Evolutionary conservation across 1,140 invertebrate genomes (phyloP), one percentile per base, ranked within the genome.

Genomic region (Drosophila novamexicana): DNA sequence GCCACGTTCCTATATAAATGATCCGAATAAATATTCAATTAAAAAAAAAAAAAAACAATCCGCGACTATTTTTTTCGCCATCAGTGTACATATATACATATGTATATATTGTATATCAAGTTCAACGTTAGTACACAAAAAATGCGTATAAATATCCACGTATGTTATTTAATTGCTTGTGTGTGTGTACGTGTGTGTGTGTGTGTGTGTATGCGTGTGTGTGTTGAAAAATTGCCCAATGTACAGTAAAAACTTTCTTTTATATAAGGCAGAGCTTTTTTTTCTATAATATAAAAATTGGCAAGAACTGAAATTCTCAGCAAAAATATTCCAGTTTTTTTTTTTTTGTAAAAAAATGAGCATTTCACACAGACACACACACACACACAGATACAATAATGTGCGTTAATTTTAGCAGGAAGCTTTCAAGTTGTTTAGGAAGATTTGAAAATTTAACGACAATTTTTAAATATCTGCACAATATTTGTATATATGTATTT

Each of bases 131-230:
- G 40, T 61, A 73, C 64, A 68, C 70, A 73, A 68, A 73, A 71
- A 72, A 72, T 72, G 63, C 42, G 57, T 68, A 77, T 63, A 77
- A 69, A 74, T 77, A 61, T 68, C 18, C 39, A 56, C n/a, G 52
- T 39, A 59, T 40, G 22, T 52, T 34, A 16, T 6, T 32, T 14
- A 36, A 36, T 32, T 34, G n/a, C 7, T 14, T 52, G 12, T 58
- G 12, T 52, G 36, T 29, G 16, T 50, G 10, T 37, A 18, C 18
- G 14, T 18, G n/a, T 59, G 8, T 39, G 12, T 22, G 50, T 54
- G n/a, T 42, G 18, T 50, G 6, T 37, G 12, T 49, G 6, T 58
- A 40, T 52, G 7, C 36, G 42, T 49, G 54, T 53, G 50, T 54
- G 14, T 58, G 9, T 50, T 16, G 8, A 22, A 29, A 49, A 34